Conservation (phyloP, 2,888 invertebrate species). For the Tiliacea aurago region DNA sequence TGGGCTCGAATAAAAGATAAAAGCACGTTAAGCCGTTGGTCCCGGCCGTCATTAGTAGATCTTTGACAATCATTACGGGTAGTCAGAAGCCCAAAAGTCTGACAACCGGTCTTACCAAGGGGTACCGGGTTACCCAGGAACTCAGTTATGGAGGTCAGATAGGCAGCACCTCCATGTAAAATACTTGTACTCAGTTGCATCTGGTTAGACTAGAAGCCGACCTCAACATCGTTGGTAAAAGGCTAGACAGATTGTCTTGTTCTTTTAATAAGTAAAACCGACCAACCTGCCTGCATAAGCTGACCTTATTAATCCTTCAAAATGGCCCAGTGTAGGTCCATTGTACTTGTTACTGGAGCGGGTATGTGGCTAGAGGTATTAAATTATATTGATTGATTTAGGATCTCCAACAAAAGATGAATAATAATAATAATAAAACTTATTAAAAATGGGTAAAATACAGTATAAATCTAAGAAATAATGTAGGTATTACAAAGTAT, state of each 20-base stretch:
- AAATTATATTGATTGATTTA: too few relatives aligned
- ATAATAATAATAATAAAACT: too few relatives aligned
- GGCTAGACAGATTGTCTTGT: neutral
- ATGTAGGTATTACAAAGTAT: too few relatives aligned
- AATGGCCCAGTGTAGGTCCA: neutral
- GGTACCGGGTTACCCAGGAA: neutral
- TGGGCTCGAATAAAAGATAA: too few relatives aligned
- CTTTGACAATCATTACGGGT: neutral
- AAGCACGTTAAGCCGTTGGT: neutral
- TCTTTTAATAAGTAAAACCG: neutral
- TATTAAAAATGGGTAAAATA: too few relatives aligned
- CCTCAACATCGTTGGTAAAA: neutral
- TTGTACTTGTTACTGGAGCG: neutral
- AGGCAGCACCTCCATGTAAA: neutral
- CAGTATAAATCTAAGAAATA: too few relatives aligned
- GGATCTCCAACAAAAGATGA: too few relatives aligned
- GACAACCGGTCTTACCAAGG: neutral
- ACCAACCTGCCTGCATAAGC: accelerated
- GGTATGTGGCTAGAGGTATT: neutral
- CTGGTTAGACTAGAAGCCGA: neutral
- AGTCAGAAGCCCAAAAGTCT: neutral
- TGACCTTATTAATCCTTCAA: neutral
- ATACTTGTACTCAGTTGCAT: neutral
- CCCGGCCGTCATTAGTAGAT: neutral
- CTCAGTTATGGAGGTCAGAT: neutral